Evolutionary conservation across 2,797 vertebrate genomes (phyloP).

Genomic region (Lepilemur septentrionalis): DNA sequence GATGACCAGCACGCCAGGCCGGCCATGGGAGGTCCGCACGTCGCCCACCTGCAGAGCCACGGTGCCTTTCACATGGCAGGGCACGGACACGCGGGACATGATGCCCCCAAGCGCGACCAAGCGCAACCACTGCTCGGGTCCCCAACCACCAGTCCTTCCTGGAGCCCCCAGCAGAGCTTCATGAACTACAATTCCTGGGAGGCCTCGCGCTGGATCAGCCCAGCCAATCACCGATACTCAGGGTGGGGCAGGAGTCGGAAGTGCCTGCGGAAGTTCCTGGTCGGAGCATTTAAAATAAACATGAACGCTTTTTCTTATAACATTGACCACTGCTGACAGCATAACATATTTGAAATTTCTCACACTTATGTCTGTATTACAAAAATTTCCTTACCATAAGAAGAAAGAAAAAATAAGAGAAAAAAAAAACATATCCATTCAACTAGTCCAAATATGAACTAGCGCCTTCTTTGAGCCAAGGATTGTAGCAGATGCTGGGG

Average conservation of each 20-base stretch:
- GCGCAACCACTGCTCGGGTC: not conserved
- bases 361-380: not conserved
- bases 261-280: conserved; percentile 42
- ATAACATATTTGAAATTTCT: not conserved
- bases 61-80: conserved; percentile 88
- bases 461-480: not conserved
- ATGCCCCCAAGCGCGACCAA: not conserved
- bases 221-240: conserved; percentile 46
- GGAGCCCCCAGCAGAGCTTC: not conserved
- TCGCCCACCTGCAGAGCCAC: conserved; percentile 90
- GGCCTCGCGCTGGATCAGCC: not conserved
- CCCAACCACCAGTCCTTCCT: not conserved
- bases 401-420: not conserved
- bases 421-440: not conserved
- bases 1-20: conserved; percentile 90
- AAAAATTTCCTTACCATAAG: not conserved
- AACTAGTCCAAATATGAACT: conserved; percentile 1
- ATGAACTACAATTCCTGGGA: conserved; percentile 73
- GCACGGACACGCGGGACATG: conserved; percentile 73
- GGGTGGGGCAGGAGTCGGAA: conserved; percentile 19
- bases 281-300: not conserved
- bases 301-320: not conserved
- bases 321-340: not conserved
- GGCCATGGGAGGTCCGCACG: conserved; percentile 80
- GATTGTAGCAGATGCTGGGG: not conserved